Evolutionary conservation across 1,140 invertebrate genomes (phyloP), one percentile per base, ranked within the genome.

Genomic region (Leptopilina boulardi): DNA sequence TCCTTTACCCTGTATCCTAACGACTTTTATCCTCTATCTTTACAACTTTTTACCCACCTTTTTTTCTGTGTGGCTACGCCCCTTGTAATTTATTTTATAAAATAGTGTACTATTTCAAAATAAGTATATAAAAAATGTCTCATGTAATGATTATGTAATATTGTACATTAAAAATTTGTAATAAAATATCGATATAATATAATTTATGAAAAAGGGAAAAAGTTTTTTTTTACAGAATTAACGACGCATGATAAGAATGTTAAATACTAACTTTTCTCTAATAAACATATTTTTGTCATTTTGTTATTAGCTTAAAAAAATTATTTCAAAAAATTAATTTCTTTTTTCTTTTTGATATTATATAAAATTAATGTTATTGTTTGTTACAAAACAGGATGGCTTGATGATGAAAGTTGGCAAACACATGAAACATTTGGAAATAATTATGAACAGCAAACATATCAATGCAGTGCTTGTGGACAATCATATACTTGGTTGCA

Each of bases 351-450:
- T 5, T 30, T 15, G 11, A n/a, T n/a, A n/a, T n/a, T 34, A 26
- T 66, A 10, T 66, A 3, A 15, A 66, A 66, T 38, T 30, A 34
- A 30, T 13, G 4, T 66, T 15, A 66, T 30, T n/a, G 18, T 54
- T 30, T 23, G 21, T 66, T 66, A 4, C 30, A n/a, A n/a, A 30
- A 66, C 59, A 66, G 59, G 23, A n/a, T 66, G 59, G 59, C 9
- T 30, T 15, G 59, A 66, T 5, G 13, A 30, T 66, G 23, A 66
- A 1, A 30, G 10, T 26, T n/a, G 23, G 26, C 10, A 13, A 59
- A 59, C 11, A 26, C 10, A 66, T 30, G n/a, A 26, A 5, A 8
- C 59, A 6, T 30, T 30, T 23, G 59, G 59, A 30, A 30, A 2
- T 2, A 56, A 59, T 30, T 13, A n/a, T 11, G 59, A 66, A 30